These are phyloP conservation scores for Muscicapa adusta DNA, from an alignment of 2,113 vertebrate genomes.

Conservation along the genomic window DNA sequence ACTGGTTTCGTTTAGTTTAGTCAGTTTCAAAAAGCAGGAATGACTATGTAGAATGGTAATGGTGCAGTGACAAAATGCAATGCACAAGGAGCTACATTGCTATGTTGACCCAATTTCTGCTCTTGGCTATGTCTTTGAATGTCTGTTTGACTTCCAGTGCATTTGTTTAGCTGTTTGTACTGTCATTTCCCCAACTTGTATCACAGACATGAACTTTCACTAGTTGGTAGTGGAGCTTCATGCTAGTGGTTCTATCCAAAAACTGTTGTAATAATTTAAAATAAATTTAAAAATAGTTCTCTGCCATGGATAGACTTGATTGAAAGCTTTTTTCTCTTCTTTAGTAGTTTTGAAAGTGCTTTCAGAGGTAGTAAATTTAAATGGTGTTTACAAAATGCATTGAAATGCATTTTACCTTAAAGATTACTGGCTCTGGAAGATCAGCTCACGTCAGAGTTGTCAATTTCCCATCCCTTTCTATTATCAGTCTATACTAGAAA, in stretches of 20 bases:
- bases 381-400: neutral
- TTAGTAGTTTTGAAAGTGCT: neutral
- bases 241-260: neutral
- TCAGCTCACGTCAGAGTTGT: neutral
- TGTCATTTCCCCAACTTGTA: neutral
- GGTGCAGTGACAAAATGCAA: neutral
- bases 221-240: neutral
- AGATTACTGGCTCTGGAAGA: neutral
- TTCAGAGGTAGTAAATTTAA: neutral
- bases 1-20: neutral
- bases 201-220: neutral
- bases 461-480: rapidly evolving
- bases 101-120: neutral
- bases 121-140: neutral
- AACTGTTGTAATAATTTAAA: neutral
- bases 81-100: neutral
- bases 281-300: too few species aligned
- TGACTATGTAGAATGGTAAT: neutral
- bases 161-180: neutral
- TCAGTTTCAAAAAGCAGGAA: neutral
- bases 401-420: neutral
- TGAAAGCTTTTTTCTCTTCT: neutral
- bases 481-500: neutral
- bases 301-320: neutral
- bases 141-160: neutral